Conservation (phyloP, 2,797 vertebrate species). For the Xenopus petersii region DNA sequence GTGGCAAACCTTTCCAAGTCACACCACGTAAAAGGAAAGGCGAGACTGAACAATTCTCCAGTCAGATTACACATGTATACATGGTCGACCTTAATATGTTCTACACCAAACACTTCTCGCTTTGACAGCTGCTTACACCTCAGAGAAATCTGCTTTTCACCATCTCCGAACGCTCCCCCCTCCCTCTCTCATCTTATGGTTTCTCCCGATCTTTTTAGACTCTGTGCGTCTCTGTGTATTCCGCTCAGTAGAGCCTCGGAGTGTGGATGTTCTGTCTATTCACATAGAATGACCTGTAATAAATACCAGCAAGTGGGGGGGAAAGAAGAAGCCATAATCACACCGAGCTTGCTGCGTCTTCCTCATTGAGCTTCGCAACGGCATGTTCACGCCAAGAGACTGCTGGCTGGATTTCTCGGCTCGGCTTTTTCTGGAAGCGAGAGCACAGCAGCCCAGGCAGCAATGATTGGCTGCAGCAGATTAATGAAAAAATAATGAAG, state of each 20-base stretch:
- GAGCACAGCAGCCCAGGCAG: slow-evolving; percentile 11
- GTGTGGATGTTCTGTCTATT: not conserved
- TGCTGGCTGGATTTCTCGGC: not conserved
- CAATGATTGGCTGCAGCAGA: slow-evolving; percentile 20
- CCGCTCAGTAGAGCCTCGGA: not conserved
- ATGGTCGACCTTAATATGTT: slow-evolving; percentile 32
- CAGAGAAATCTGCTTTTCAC: slow-evolving; percentile 8
- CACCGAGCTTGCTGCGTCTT: not conserved
- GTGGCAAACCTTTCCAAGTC: not conserved
- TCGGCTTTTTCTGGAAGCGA: not conserved
- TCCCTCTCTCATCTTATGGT: slow-evolving; percentile 4
- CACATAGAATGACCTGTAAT: slow-evolving; percentile 10
- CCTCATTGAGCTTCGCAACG: slow-evolving; percentile 11
- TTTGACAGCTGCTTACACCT: slow-evolving; percentile 26
- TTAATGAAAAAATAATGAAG: slow-evolving; percentile 38
- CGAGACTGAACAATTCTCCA: slow-evolving; percentile 17
- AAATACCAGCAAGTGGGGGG: slow-evolving; percentile 1
- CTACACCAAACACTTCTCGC: slow-evolving; percentile 12
- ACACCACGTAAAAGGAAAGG: not conserved
- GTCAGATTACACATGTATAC: slow-evolving; percentile 18
- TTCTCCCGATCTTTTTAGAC: slow-evolving; percentile 27
- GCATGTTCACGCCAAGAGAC: slow-evolving; percentile 17
- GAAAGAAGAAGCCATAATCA: not conserved
- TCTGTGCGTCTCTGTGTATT: not conserved
- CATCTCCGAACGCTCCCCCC: not conserved